These are phyloP conservation scores for Pheucticus melanocephalus DNA, from an alignment of 2,113 vertebrate genomes.

Conservation along the genomic window DNA sequence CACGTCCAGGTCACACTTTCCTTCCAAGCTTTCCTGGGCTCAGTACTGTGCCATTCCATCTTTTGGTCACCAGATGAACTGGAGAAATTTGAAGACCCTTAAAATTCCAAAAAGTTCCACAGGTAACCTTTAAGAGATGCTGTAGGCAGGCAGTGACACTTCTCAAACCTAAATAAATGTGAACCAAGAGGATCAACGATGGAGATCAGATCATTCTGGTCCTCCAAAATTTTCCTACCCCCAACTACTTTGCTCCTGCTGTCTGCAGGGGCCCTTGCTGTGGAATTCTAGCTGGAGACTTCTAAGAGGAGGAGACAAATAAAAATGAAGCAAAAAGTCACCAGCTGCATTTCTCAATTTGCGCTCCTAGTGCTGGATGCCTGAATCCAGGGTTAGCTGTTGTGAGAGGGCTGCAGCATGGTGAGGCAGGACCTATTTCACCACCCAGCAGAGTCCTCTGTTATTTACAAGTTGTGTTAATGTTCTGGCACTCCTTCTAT, in stretches of 20 bases:
- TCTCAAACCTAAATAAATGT: not conserved
- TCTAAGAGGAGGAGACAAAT: not conserved
- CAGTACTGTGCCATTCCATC: not conserved
- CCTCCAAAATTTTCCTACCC: not conserved
- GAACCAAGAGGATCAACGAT: not conserved
- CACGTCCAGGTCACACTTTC: fast-evolving
- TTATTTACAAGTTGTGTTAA: not conserved
- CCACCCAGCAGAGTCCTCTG: not conserved
- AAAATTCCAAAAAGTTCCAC: not conserved
- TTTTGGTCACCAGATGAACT: not conserved
- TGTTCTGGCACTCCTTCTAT: not conserved
- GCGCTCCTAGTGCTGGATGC: not conserved
- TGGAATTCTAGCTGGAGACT: not conserved
- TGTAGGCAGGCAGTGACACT: fast-evolving
- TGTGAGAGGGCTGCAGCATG: not conserved
- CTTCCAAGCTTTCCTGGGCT: not conserved
- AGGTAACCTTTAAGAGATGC: not conserved
- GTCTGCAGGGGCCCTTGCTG: not conserved
- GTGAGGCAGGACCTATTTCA: not conserved
- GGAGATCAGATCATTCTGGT: not conserved
- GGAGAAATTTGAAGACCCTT: not conserved
- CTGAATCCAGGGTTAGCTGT: not conserved
- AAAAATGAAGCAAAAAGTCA: constrained; percentile 2
- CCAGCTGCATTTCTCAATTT: not conserved
- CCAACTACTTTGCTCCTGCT: not conserved